Base-by-base conservation (phyloP, 2,888 invertebrate species). In the Ecdyonurus torrentis region DNA sequence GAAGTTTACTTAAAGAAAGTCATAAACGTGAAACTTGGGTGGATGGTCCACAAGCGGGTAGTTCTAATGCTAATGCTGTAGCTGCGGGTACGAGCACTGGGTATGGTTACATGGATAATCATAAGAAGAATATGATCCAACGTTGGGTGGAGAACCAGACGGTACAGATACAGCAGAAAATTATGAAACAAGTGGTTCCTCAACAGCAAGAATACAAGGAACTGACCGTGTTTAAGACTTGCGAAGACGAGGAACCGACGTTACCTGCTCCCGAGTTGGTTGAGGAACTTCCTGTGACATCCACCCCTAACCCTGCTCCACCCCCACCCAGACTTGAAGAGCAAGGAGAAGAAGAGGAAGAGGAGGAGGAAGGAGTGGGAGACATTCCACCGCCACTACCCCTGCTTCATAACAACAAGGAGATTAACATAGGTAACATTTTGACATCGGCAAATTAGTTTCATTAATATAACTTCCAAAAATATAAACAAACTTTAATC, bases 121-220 rank as follows among this genome's bases (percentile, higher is more conserved):
- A 91, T 70, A 94, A 94, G 73, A 91, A 91, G 74, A 88, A 87
- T 69, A 93, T 93, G 93, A 93, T 93, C 61, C 79, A 90, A 60
- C 88, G 91, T 71, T 93, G 93, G 93, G 92, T 93, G 1, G 92
- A 92, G 75, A 91, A 90, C 72, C 92, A 92, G 75, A 89, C 89
- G 0, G 83, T 85, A 20, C 89, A 91, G 76, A 87, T 90, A 68
- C 85, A 87, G 71, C 66, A 66, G 55, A 66, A 66, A 20, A 61
- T 65, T 7, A 66, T 61, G 61, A 63, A 61, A 15, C n/a, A n/a
- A n/a, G n/a, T 50, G 7, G 50, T 10, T 7, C 10, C 7, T 10
- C 64, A 59, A 20, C 65, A 65, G 52, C 62, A 64, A 63, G 68
- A 67, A 55, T 75, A 79, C 68, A 81, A 81, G 72, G 79, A 83